Conservation (phyloP, 1,140 invertebrate genomes). For the Drosophila mauritiana region DNA sequence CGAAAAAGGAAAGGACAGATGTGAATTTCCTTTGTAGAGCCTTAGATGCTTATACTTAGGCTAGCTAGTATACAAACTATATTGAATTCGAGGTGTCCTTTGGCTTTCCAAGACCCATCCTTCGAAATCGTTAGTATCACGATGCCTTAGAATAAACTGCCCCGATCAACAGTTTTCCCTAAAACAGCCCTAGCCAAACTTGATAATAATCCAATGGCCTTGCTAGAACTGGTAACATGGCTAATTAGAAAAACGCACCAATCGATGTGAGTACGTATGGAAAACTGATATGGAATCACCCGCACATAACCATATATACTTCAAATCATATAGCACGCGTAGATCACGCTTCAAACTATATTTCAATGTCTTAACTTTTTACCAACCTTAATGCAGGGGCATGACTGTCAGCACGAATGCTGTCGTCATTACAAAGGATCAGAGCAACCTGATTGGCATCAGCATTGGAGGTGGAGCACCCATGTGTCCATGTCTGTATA, state of each 20-base stretch:
- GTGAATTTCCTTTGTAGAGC: slow-evolving; percentile 25
- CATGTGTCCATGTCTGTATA: slow-evolving; percentile 98
- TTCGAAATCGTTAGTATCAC: slow-evolving; percentile 15
- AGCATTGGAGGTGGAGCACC: slow-evolving; percentile 98
- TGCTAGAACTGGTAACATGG: slow-evolving; percentile 50
- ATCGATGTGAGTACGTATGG: slow-evolving; percentile 57
- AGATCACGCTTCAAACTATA: slow-evolving; percentile 12
- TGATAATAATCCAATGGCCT: slow-evolving; percentile 32
- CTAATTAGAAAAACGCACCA: slow-evolving; percentile 56
- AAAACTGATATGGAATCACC: slow-evolving; percentile 25
- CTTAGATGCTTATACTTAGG: slow-evolving; percentile 45
- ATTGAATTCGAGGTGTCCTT: slow-evolving; percentile 5
- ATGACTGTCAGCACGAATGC: slow-evolving; percentile 99
- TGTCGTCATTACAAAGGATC: slow-evolving; percentile 95
- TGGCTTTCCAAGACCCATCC: slow-evolving; percentile 10
- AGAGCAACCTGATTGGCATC: slow-evolving; percentile 98
- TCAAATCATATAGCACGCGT: slow-evolving; percentile 27
- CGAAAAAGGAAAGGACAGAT: slow-evolving; percentile 9
- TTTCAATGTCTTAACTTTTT: background rate
- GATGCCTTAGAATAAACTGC: slow-evolving; percentile 25
- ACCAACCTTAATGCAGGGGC: slow-evolving; percentile 88
- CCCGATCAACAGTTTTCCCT: slow-evolving; percentile 21
- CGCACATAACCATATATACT: slow-evolving; percentile 12
- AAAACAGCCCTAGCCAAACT: slow-evolving; percentile 4
- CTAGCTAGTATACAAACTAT: slow-evolving; percentile 18